phyloP scores from a whole-genome alignment of 2,888 invertebrate genomes.

The Caenorhabditis sp. region DNA sequence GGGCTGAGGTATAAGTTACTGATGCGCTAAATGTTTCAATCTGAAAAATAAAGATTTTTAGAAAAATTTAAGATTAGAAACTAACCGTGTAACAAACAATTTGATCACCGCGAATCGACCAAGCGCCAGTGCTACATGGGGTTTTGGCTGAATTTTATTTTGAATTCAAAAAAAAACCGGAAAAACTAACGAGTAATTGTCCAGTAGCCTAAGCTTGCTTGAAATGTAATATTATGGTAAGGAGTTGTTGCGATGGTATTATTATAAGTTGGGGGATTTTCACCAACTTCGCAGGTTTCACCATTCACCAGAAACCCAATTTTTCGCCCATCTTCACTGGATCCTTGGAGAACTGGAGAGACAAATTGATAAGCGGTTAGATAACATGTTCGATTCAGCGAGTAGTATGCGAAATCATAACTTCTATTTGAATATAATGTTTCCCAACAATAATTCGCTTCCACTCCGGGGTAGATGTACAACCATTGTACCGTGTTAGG shows the following conservation, averaged over 20 bases:
- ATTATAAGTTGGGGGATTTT: not conserved
- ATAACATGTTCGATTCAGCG: not conserved
- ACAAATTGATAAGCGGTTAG: not conserved
- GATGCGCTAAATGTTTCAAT: too few species aligned
- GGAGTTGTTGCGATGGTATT: not conserved
- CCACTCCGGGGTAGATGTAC: too few species aligned
- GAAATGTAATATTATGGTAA: not conserved
- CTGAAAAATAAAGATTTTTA: too few species aligned
- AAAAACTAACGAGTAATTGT: not conserved
- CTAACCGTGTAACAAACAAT: not conserved
- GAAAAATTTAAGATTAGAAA: too few species aligned
- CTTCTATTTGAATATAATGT: not conserved
- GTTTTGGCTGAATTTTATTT: not conserved
- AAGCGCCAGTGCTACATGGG: not conserved
- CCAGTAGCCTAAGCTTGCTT: not conserved
- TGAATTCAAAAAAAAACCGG: not conserved
- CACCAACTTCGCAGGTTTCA: not conserved
- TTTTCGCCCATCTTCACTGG: not conserved
- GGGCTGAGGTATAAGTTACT: too few species aligned
- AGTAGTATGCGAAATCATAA: not conserved
- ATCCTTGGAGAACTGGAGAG: not conserved
- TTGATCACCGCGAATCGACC: conserved; percentile 5
- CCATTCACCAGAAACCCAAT: not conserved
- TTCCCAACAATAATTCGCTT: not conserved
- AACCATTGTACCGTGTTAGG: too few species aligned